Evolutionary conservation across 2,888 invertebrate genomes (phyloP).

Genomic region (Tridacna gigas): DNA sequence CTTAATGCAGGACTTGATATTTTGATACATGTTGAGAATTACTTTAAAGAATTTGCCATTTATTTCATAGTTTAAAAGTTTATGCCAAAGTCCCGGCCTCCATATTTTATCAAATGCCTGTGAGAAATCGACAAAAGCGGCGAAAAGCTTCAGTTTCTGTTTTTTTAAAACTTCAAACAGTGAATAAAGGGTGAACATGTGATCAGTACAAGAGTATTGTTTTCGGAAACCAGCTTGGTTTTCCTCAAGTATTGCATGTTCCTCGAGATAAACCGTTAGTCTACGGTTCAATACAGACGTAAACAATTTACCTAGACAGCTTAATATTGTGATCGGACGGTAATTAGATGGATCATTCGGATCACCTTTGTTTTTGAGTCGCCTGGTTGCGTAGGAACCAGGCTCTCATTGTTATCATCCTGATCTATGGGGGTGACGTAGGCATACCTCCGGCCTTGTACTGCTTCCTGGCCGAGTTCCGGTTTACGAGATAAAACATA

Average conservation of each 20-base stretch:
- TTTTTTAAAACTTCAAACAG: not conserved
- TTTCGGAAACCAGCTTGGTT: not conserved
- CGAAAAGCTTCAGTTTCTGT: not conserved
- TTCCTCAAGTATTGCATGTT: not conserved
- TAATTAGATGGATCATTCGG: not conserved
- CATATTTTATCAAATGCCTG: too few species aligned
- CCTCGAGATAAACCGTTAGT: not conserved
- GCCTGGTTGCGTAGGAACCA: too few species aligned
- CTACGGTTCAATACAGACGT: not conserved
- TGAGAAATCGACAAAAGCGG: too few species aligned
- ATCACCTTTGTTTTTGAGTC: conserved; percentile 6
- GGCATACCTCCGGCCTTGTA: too few species aligned
- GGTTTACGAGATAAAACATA: too few species aligned
- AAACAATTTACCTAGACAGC: not conserved
- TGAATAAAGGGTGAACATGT: not conserved
- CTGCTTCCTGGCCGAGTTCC: too few species aligned
- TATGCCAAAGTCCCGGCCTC: too few species aligned
- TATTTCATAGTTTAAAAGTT: too few species aligned
- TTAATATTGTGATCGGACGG: not conserved
- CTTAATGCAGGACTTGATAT: not conserved
- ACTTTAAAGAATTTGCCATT: not conserved
- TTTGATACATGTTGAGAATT: not conserved
- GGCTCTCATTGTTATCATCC: too few species aligned
- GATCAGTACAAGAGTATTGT: not conserved
- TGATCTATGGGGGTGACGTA: too few species aligned